Percentiles rank a stretch among this genome's conserved stretches.
These are phyloP conservation scores for Synchiropus splendidus DNA, from an alignment of 2,113 vertebrate species.

Conservation along the genomic window DNA sequence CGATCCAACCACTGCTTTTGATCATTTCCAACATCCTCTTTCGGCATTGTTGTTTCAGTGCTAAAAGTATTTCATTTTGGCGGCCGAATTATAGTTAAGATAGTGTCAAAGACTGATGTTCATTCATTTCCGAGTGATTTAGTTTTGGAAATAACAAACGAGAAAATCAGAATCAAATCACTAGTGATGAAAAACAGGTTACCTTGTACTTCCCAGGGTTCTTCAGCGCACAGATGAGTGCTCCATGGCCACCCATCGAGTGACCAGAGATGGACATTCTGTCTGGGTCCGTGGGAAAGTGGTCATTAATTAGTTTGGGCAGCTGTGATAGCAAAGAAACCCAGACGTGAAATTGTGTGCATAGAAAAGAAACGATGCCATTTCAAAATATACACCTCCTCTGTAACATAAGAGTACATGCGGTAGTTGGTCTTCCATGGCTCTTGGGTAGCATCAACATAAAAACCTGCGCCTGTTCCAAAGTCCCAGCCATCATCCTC, in stretches of 20 bases:
- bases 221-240: constrained; percentile 80
- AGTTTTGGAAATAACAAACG: no score
- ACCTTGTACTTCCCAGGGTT: constrained; percentile 89
- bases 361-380: rapidly evolving
- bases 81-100: no score
- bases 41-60: no score
- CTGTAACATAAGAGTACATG: constrained; percentile 89
- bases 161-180: no score
- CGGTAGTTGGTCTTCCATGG: constrained; percentile 93
- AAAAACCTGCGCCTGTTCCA: constrained; percentile 91
- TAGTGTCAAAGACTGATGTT: no score
- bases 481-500: constrained; percentile 97
- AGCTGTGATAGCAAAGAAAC: constrained; percentile 50
- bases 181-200: background rate
- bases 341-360: no score
- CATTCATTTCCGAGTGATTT: no score
- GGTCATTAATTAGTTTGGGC: constrained; percentile 81
- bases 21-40: no score
- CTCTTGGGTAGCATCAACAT: constrained; percentile 84
- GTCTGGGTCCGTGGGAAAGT: constrained; percentile 81
- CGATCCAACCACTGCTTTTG: no score
- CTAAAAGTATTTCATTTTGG: no score
- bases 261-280: constrained; percentile 81
- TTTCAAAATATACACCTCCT: constrained; percentile 70
- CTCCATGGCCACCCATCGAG: constrained; percentile 89